Conservation (phyloP, 1,140 invertebrate species). For the Mya arenaria region DNA sequence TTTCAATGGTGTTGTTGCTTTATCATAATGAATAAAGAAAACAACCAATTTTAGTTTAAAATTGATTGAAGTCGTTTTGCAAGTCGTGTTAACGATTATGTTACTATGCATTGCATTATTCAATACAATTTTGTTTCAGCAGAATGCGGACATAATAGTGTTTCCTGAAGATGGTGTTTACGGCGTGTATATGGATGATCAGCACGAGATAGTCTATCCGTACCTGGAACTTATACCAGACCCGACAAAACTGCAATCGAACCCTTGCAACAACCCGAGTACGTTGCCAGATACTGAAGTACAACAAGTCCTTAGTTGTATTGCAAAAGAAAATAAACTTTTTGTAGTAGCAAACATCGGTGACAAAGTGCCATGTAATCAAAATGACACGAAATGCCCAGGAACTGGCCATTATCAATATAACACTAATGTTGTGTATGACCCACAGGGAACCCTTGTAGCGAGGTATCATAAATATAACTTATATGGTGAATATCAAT, state of each 20-base stretch:
- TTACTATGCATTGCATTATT: no score
- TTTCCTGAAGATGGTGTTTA: constrained; percentile 90
- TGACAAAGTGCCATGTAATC: constrained; percentile 84
- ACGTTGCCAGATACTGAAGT: constrained; percentile 56
- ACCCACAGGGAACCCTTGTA: constrained; percentile 84
- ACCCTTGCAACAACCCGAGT: constrained; percentile 63
- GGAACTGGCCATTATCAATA: constrained; percentile 83
- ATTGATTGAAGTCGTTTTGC: no score
- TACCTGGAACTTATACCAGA: constrained; percentile 75
- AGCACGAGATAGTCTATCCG: constrained; percentile 47
- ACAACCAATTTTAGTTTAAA: no score
- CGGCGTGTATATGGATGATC: constrained; percentile 48
- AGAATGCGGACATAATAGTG: constrained; percentile 90
- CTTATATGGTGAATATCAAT: constrained; percentile 83
- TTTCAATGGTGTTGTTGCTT: no score
- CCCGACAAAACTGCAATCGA: constrained; percentile 58
- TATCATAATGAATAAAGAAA: no score
- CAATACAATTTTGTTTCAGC: no score
- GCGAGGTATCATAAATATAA: constrained; percentile 88
- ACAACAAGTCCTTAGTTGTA: constrained; percentile 82
- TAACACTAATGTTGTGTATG: constrained; percentile 90
- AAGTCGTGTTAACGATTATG: no score
- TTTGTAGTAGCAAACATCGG: constrained; percentile 89
- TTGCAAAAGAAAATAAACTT: constrained; percentile 82
- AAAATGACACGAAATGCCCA: constrained; percentile 81